Base-by-base conservation (phyloP, 2,888 invertebrate genomes). In the Drosophila lacicola region DNA sequence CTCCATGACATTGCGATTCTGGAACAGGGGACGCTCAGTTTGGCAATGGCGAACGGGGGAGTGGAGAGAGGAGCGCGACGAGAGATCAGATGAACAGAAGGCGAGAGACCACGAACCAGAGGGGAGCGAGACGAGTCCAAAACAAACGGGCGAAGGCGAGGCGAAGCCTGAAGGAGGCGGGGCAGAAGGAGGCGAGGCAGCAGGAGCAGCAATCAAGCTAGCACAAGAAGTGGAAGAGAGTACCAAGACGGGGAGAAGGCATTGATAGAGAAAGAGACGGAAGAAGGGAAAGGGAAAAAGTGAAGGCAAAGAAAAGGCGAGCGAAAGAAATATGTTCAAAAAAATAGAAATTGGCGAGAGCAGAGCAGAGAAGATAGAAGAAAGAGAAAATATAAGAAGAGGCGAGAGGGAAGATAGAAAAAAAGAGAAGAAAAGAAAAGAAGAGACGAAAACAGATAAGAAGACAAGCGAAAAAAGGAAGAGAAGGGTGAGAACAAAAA, bases 1-100 rank as follows among this genome's bases (percentile, higher is more conserved):
- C 91, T 89, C 92, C 92, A 90, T 91, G 82, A 92, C 90, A 79
- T 92, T 92, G 82, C 91, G 91, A 90, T 92, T 92, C 92, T 92
- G 91, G 83, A 92, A 92, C 90, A 91, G 77, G 88, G 89, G 84
- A 92, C 88, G 91, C 91, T 90, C 82, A 91, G 88, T 90, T 80
- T 72, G 56, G 89, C 89, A 86, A 83, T 66, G 82, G 83, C 88
- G 83, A 87, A 65, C 58, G 63, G 55, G 45, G 37, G 56, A 14
- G 21, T 13, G 19, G 34, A 51, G 29, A 64, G 33, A 36, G 11
- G 9, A n/a, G n/a, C 41, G 11, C 47, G 14, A 36, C 39, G 25
- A 47, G 19, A 65, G 46, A 53, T 17, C 45, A 54, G 19, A 8
- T 14, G 36, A 6, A 9, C 34, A 41, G 67, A 19, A 49, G 41